phyloP scores from a whole-genome alignment of 1,140 invertebrate genomes.

The Cyrtorhinus lividipennis region DNA sequence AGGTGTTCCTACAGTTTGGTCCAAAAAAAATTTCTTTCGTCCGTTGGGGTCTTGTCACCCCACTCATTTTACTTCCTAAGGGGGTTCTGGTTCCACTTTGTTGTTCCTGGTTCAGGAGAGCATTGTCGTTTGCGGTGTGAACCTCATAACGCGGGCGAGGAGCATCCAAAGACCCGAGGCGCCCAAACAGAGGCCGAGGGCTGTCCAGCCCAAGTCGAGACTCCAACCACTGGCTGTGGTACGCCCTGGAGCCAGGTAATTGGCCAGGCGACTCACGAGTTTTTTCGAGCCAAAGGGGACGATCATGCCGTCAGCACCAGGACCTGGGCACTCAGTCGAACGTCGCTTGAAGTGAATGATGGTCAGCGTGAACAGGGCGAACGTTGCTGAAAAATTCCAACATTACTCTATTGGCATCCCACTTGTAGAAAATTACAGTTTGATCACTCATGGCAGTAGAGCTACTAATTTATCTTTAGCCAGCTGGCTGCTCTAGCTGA shows the following conservation, averaged over 20 bases:
- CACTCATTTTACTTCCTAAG: too few relatives aligned
- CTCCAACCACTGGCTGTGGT: conserved; percentile 66
- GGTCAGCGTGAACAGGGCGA: conserved; percentile 73
- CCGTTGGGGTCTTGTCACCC: too few relatives aligned
- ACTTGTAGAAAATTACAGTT: too few relatives aligned
- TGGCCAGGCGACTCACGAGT: conserved; percentile 19
- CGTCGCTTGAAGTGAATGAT: conserved; percentile 75
- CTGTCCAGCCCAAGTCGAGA: conserved; percentile 65
- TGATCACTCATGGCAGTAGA: too few relatives aligned
- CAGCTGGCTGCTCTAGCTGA: too few relatives aligned
- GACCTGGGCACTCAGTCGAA: conserved; percentile 9
- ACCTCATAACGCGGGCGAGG: conserved; percentile 76
- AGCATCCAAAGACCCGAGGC: conserved; percentile 72
- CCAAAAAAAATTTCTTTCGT: too few relatives aligned
- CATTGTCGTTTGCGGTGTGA: conserved; percentile 35
- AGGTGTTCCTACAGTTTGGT: too few relatives aligned
- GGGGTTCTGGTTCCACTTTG: too few relatives aligned
- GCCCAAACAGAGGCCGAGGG: conserved; percentile 58
- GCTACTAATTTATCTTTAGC: too few relatives aligned
- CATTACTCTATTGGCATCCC: conserved; percentile 16
- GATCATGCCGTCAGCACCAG: conserved; percentile 35
- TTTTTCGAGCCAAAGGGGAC: conserved; percentile 11
- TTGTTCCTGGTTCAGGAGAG: neutral
- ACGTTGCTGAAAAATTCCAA: conserved; percentile 68
- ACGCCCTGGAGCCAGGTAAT: conserved; percentile 44